phyloP scores from a whole-genome alignment of 2,113 vertebrate species.

The Pandion haliaetus region DNA sequence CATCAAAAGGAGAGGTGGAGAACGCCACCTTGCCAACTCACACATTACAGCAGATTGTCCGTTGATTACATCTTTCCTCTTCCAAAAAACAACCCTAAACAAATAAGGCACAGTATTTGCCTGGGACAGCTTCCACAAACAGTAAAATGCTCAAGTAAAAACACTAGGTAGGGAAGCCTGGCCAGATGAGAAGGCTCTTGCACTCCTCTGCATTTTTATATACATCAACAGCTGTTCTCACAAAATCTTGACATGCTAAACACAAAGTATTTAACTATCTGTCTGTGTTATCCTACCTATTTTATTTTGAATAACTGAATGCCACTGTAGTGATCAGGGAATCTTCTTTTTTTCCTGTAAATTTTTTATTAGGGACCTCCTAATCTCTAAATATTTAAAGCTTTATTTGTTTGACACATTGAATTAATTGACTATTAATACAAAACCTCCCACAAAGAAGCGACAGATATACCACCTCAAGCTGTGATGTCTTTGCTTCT shows the following conservation, averaged over 20 bases:
- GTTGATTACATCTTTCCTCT: neutral
- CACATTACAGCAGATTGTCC: neutral
- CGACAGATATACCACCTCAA: neutral
- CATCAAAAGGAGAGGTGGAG: neutral
- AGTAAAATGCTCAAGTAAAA: neutral
- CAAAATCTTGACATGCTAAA: rapidly evolving
- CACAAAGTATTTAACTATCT: neutral
- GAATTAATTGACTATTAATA: neutral
- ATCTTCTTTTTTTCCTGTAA: neutral
- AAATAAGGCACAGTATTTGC: neutral
- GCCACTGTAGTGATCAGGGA: neutral
- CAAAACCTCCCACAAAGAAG: constrained; percentile 1
- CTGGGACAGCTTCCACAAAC: neutral
- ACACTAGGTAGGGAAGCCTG: neutral
- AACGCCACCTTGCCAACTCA: neutral
- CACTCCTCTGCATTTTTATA: neutral
- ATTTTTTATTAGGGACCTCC: neutral
- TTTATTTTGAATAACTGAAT: neutral
- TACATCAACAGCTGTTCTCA: neutral
- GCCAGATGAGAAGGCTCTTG: neutral
- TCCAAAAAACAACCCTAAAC: neutral
- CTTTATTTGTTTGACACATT: constrained; percentile 14
- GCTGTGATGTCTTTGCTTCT: neutral
- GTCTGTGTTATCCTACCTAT: neutral
- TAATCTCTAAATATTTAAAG: neutral